Conservation (phyloP, 1,140 invertebrate species). For the Drosophila lacertosa region DNA sequence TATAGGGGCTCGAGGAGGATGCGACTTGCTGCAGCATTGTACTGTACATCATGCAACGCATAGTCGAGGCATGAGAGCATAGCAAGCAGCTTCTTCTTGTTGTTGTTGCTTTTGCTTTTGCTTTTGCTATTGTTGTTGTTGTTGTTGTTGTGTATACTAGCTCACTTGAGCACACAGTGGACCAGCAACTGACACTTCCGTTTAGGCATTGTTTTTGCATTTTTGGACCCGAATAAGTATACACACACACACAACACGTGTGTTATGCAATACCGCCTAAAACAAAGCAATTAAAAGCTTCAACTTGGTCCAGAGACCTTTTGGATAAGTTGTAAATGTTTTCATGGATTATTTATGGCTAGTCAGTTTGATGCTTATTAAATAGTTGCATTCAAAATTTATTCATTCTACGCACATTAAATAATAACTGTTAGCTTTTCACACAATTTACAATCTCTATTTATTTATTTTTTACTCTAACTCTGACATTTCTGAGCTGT, state of each 20-base stretch:
- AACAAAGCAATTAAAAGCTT: slow-evolving; percentile 78
- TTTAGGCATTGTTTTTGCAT: slow-evolving; percentile 67
- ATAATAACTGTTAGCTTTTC: slow-evolving; percentile 60
- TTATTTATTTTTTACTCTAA: slow-evolving; percentile 1
- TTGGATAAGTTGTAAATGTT: slow-evolving; percentile 34
- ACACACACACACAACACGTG: slow-evolving; percentile 6
- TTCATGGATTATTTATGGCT: slow-evolving; percentile 67
- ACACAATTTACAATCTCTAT: slow-evolving; percentile 44
- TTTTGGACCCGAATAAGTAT: slow-evolving; percentile 28
- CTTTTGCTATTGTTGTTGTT: slow-evolving; percentile 25
- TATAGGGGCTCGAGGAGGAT: slow-evolving; percentile 26
- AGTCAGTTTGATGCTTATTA: slow-evolving; percentile 71
- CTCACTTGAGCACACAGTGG: slow-evolving; percentile 69
- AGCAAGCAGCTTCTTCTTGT: slow-evolving; percentile 71
- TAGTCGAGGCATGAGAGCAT: slow-evolving; percentile 51
- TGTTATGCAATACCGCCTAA: slow-evolving; percentile 39
- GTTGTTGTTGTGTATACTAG: slow-evolving; percentile 6
- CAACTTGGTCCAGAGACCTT: slow-evolving; percentile 48
- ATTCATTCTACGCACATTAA: slow-evolving; percentile 40
- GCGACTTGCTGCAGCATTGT: slow-evolving; percentile 34
- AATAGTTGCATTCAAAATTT: slow-evolving; percentile 75
- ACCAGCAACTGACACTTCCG: slow-evolving; percentile 75
- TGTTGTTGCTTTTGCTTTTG: slow-evolving; percentile 20
- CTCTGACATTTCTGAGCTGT: background rate
- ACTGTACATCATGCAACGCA: slow-evolving; percentile 42